Base-by-base conservation (phyloP, 2,888 invertebrate genomes). In the Xestoiulus laeticollis region DNA sequence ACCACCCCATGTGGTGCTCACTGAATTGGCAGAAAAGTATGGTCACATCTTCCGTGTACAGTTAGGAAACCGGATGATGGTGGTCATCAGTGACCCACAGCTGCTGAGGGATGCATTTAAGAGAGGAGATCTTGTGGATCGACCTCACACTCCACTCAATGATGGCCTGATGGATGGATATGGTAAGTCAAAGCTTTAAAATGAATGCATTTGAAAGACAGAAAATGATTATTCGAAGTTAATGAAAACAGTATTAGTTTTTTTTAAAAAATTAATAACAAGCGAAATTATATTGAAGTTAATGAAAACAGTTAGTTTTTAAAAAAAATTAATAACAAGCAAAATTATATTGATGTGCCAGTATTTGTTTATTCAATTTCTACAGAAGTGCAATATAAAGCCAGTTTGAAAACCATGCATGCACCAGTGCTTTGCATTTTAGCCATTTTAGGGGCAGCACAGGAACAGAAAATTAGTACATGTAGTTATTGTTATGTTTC, bases 141-240 rank as follows among this genome's bases (percentile, higher is more conserved):
- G 96, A 89, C 96, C 97, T 0, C 96, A 97, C 1, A 93, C 97
- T 0, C 96, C 94, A 91, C 59, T 88, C 22, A 90, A 90, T 12
- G 96, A 97, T 91, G 96, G 96, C 48, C 95, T 97, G 89, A 96
- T 97, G 96, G 93, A 95, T 89, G 97, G 97, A 90, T 95, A 96
- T 91, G 97, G 97, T 97, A 92, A 94, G 94, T 88, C 0, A 16
- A 38, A 30, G 8, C 19, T 30, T 59, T 8, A 38, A 38, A 38
- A 38, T 38, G 8, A 38, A 38, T 38, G 8, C 38, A 38, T 38
- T 38, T 38, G 8, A 38, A 38, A 38, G 38, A n/a, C n/a, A n/a
- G n/a, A n/a, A n/a, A n/a, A n/a, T n/a, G n/a, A n/a, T n/a, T n/a
- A n/a, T n/a, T n/a, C n/a, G n/a, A n/a, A n/a, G n/a, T n/a, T n/a